Evolutionary conservation across 2,113 vertebrate genomes (phyloP).

Genomic region (Gasterosteus nipponicus): DNA sequence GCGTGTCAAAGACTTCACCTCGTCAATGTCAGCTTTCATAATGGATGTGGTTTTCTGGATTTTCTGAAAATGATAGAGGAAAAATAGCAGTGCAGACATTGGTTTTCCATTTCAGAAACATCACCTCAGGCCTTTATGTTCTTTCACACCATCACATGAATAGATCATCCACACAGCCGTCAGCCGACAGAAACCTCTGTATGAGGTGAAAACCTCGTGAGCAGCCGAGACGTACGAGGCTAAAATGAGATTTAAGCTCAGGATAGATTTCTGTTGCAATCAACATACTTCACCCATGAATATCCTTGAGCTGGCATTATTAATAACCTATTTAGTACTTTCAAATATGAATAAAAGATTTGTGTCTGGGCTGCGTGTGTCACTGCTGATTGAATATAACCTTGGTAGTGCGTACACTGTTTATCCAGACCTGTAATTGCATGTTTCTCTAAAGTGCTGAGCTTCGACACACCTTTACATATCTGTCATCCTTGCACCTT

Average conservation of each 20-base stretch:
- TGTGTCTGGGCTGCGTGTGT: not conserved
- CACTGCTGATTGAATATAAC: conserved; percentile 3
- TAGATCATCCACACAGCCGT: not conserved
- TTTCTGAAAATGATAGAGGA: not conserved
- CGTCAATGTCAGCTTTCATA: not conserved
- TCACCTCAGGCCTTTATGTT: not conserved
- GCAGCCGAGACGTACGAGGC: no score
- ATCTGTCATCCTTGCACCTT: conserved; percentile 41
- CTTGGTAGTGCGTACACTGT: conserved; percentile 15
- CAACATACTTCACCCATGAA: not conserved
- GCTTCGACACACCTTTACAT: conserved; percentile 38
- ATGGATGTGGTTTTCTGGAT: not conserved
- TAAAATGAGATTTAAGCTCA: not conserved
- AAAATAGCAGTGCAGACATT: not conserved
- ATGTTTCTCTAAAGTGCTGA: conserved; percentile 43
- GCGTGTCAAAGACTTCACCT: not conserved
- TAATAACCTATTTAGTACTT: not conserved
- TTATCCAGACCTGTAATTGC: conserved; percentile 10
- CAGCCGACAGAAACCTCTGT: not conserved
- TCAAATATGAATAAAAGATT: not conserved
- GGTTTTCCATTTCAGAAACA: not conserved
- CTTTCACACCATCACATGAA: not conserved
- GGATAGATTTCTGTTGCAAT: not conserved
- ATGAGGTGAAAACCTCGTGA: not conserved
- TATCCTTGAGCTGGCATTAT: not conserved